Evolutionary conservation across 2,113 vertebrate genomes (phyloP), one percentile per base, ranked within the genome.

Genomic region (Sprattus sprattus): DNA sequence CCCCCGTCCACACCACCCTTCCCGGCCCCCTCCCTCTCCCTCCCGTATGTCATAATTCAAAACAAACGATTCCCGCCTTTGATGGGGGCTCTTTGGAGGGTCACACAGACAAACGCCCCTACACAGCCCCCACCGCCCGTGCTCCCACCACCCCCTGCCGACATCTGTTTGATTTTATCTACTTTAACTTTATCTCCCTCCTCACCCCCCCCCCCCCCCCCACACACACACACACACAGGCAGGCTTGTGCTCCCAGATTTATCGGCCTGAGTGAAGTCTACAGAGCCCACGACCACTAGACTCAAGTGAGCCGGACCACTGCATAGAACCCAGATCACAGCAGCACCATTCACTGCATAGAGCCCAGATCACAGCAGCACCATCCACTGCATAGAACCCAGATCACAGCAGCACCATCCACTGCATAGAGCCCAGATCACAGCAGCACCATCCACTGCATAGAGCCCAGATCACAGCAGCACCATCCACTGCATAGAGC

Each of bases 81-180:
- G 98, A 99, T 98, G 98, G 96, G 97, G 97, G 96, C 95, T 95
- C 96, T 97, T 99, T 98, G 97, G 97, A 97, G 96, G 97, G 97
- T 98, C 97, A 97, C 92, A 93, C 95, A 97, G 96, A 97, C 93
- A 93, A 97, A 95, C 96, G 96, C 60, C 60, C 60, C 20, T 22
- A n/a, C 60, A 64, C 60, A 22, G 20, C 54, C 54, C 54, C 54
- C 54, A 5, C 11, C 6, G 54, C 13, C 54, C 54, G 2, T 20
- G 54, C 54, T 60, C 54, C 60, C 60, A 1, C 97, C 96, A 1
- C 97, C 96, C 96, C 96, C 94, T 64, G 93, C 97, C 95, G 96
- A 99, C 98, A 99, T 99, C 98, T 99, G 98, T 98, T 99, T 98
- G 97, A 99, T 99, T 99, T 99, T 98, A 99, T 99, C 97, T 97